Base-by-base conservation (phyloP, 2,113 vertebrate species). In the Notothenia coriiceps region DNA sequence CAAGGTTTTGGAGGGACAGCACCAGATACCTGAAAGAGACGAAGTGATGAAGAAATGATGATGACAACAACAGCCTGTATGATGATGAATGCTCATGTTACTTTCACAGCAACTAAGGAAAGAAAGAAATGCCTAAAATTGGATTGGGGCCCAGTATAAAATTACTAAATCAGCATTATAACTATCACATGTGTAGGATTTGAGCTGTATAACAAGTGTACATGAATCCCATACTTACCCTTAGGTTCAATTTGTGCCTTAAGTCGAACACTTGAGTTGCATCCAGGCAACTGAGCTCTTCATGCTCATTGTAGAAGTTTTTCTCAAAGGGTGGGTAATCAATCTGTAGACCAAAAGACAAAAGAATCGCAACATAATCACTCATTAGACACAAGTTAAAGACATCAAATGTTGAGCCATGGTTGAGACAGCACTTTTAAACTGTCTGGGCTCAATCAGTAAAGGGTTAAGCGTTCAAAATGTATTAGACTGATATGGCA, bases 311-410 rank as follows among this genome's bases (percentile, higher is more conserved):
- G 69, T 97, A 98, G 94, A 99, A 99, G 90, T 99, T 99, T 82
- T 99, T 99, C 94, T 98, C 98, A 95, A 98, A 99, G 0, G 97
- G 97, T 18, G 96, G 92, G 74, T 99, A 99, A 80, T 99, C 98
- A 71, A 99, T 98, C 98, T 99, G 89, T 47, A 6, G 14, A 12
- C 65, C 18, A 80, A 22, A 67, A 20, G 46, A 46, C 6, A 54
- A 4, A 33, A 57, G 35, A 14, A 62, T 22, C 0, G 2, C 47
- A 52, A 51, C 8, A 64, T 68, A 73, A 72, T 44, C 5, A 0
- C 3, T 80, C 15, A 70, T 8, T 18, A 33, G 17, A 59, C 17
- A 57, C 1, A 55, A 0, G 5, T 29, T 0, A 11, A 13, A 85
- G 2, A 66, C 6, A 63, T 6, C 1, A 25, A 62, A 60, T 29